Conservation (phyloP, 2,113 vertebrate species). For the Recurvirostra avosetta region DNA sequence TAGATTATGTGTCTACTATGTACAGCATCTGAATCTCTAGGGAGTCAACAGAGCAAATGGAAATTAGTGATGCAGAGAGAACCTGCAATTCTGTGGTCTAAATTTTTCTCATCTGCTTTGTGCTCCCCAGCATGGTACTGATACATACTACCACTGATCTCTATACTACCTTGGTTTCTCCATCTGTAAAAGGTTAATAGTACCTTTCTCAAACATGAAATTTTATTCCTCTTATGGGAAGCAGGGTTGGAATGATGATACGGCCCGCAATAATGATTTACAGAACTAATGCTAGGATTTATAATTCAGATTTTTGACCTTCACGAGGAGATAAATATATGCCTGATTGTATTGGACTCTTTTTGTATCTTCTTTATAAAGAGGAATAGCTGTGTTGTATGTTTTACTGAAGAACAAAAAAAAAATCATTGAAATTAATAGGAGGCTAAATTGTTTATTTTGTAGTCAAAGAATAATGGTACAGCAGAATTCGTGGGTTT, state of each 20-base stretch:
- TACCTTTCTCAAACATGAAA: background rate
- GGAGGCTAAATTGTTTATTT: background rate
- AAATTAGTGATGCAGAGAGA: conserved; percentile 10
- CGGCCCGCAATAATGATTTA: background rate
- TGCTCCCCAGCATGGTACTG: background rate
- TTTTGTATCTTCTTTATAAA: background rate
- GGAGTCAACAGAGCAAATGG: background rate
- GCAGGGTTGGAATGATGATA: background rate
- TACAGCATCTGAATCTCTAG: background rate
- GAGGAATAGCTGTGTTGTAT: background rate
- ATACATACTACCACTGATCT: background rate
- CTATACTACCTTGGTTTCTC: background rate
- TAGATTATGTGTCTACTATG: background rate
- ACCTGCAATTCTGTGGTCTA: background rate
- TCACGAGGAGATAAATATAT: background rate
- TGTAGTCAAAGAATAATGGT: background rate
- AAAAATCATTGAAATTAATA: background rate
- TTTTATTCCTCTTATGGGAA: background rate
- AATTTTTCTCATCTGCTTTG: background rate
- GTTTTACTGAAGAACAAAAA: background rate
- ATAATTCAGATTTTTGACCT: background rate
- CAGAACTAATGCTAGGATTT: background rate
- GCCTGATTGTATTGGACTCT: background rate
- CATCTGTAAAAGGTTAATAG: background rate
- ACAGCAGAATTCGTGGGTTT: background rate